Evolutionary conservation across 2,888 invertebrate species (phyloP).

Genomic region (Oscheius sp.): DNA sequence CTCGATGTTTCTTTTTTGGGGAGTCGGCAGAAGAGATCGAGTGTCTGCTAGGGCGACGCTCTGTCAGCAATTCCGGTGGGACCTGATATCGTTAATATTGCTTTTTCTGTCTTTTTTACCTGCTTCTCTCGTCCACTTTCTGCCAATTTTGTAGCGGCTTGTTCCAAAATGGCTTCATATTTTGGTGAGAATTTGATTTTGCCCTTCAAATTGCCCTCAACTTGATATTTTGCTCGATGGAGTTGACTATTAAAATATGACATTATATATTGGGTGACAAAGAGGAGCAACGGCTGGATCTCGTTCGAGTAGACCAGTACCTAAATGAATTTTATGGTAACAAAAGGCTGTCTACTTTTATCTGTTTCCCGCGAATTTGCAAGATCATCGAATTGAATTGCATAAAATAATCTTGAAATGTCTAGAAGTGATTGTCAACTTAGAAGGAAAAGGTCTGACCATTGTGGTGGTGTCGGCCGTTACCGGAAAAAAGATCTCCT

Average conservation of each 20-base stretch:
- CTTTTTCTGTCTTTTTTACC: too few species aligned
- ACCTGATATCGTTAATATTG: too few species aligned
- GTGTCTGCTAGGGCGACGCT: too few species aligned
- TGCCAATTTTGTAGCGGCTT: not conserved
- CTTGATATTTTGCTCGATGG: not conserved
- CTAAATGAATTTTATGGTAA: not conserved
- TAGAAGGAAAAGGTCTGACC: not conserved
- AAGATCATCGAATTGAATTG: not conserved
- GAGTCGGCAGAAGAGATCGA: too few species aligned
- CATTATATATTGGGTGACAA: conserved; percentile 21
- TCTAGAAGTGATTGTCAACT: not conserved
- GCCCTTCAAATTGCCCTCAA: conserved; percentile 5
- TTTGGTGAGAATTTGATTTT: not conserved
- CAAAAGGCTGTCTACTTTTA: not conserved
- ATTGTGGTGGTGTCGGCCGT: not conserved
- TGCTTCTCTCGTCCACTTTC: not conserved
- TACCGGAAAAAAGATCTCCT: not conserved
- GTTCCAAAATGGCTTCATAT: conserved; percentile 2
- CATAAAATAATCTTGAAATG: not conserved
- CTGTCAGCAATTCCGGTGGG: too few species aligned
- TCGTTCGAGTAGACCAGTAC: conserved; percentile 1
- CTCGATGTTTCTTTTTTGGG: too few species aligned
- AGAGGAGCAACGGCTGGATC: conserved; percentile 10
- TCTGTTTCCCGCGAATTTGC: not conserved
- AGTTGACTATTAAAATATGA: conserved; percentile 17